phyloP scores from a whole-genome alignment of 1,140 invertebrate species.

The Solen grandis region DNA sequence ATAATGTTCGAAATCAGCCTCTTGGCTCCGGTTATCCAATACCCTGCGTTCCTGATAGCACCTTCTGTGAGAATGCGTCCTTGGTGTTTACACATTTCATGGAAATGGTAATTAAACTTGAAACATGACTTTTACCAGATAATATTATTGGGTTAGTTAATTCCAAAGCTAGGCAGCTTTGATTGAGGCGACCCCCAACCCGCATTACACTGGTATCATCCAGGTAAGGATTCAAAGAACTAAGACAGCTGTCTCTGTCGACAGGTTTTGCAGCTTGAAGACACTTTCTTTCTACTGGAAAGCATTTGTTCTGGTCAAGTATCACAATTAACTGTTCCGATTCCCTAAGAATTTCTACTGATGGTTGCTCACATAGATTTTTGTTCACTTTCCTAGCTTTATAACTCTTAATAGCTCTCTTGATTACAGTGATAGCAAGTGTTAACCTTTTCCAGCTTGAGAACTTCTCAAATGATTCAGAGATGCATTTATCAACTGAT shows the following conservation, averaged over 20 bases:
- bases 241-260: not conserved
- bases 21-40: too few species aligned
- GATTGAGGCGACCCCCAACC: constrained; percentile 19
- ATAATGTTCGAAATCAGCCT: too few species aligned
- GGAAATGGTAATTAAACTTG: too few species aligned
- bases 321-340: too few species aligned
- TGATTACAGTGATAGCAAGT: not conserved
- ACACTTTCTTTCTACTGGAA: constrained; percentile 7
- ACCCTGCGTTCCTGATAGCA: too few species aligned
- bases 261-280: not conserved
- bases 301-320: constrained; percentile 1
- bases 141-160: too few species aligned
- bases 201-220: constrained; percentile 7
- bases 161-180: constrained; percentile 25
- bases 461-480: constrained; percentile 4
- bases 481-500: not conserved
- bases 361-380: too few species aligned
- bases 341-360: too few species aligned
- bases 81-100: too few species aligned
- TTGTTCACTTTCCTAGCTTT: too few species aligned
- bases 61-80: too few species aligned
- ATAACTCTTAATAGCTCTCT: constrained; percentile 7
- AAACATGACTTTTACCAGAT: too few species aligned
- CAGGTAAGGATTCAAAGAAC: constrained; percentile 29
- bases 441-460: constrained; percentile 19